Base-by-base conservation (phyloP, 2,113 vertebrate species). In the Oncorhynchus tshawytscha region DNA sequence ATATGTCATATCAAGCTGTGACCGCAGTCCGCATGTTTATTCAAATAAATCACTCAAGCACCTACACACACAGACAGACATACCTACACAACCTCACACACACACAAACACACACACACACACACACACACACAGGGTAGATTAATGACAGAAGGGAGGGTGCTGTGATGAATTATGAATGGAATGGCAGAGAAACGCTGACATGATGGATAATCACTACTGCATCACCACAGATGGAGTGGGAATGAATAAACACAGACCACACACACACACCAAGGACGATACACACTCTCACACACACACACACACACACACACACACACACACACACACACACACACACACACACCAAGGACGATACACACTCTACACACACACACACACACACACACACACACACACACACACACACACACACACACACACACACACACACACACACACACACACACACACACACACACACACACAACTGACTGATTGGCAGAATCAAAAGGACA, bases 131-230 rank as follows among this genome's bases (percentile, higher is more conserved):
- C 48, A 70, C 39, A 73, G 9, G 15, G 13, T 11, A 45, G 67
- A 74, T 71, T 60, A 74, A 74, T 81, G 72, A 59, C 54, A 73
- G 71, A 13, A n/a, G 8, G 45, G 67, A 81, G 64, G 54, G 5
- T 5, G 1, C 65, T 29, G 12, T 65, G 74, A 74, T 83, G 51
- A 74, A 67, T 71, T 71, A 71, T 74, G 59, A 72, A 82, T 70
- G 57, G 48, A 39, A 3, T 68, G 54, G 27, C 67, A 29, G 72
- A 31, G 59, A 66, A 24, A 22, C n/a, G 74, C 73, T 66, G 69
- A 76, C 51, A 72, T 74, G 74, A 83, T 74, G 71, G 57, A 80
- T 77, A 60, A 60, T 77, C 59, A 62, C 7, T 5, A 31, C 3
- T 22, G 48, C 29, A 66, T 65, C 65, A 70, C 48, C 70, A 54